Evolutionary conservation across 2,888 invertebrate species (phyloP).

Genomic region (Lasioglossum oenotherae): DNA sequence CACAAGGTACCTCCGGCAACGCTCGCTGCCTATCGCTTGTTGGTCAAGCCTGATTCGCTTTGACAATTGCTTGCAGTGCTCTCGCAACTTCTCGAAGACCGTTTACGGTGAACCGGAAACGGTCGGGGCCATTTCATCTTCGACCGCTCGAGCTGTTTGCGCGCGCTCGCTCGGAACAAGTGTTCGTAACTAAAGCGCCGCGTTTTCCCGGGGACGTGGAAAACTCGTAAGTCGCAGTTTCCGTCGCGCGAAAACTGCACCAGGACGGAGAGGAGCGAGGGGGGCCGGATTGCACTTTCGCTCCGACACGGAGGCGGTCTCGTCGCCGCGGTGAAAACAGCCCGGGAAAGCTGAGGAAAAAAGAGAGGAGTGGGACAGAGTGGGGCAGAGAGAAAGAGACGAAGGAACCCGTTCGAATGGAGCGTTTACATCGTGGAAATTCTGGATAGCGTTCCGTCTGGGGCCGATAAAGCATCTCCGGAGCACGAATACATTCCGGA

Average conservation of each 20-base stretch:
- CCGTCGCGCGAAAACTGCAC: slow-evolving; percentile 37
- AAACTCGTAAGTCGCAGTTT: slow-evolving; percentile 50
- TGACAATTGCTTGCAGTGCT: background rate
- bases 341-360: slow-evolving; percentile 16
- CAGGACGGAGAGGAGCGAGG: background rate
- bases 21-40: background rate
- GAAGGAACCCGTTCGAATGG: slow-evolving; percentile 48
- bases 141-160: background rate
- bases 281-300: slow-evolving; percentile 47
- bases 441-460: slow-evolving; percentile 53
- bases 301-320: slow-evolving; percentile 50
- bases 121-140: background rate
- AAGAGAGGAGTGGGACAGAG: slow-evolving; percentile 11
- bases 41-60: background rate
- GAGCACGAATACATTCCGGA: slow-evolving; percentile 55
- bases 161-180: background rate
- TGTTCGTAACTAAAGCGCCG: slow-evolving; percentile 29
- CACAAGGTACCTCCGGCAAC: background rate
- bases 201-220: slow-evolving; percentile 18
- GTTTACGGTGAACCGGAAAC: background rate
- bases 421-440: slow-evolving; percentile 65
- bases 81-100: background rate
- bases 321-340: slow-evolving; percentile 57
- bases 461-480: slow-evolving; percentile 27
- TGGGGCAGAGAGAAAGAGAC: slow-evolving; percentile 14